Percentiles rank a stretch among this genome's conserved stretches.
These are phyloP conservation scores for Tipula unca DNA, from an alignment of 2,888 invertebrate genomes.

Conservation along the genomic window DNA sequence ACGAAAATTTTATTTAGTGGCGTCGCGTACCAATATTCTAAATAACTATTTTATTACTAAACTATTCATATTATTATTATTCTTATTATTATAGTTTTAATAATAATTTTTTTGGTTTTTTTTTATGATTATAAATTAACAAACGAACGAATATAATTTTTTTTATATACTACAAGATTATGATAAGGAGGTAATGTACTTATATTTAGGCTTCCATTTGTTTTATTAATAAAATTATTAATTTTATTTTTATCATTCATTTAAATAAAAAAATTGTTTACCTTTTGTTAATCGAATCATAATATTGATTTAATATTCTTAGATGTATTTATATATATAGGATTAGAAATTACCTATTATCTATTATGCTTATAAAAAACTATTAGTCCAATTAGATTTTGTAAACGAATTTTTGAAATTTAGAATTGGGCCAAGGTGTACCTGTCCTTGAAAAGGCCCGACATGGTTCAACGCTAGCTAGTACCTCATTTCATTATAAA, in stretches of 20 bases:
- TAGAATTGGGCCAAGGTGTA: too few relatives aligned
- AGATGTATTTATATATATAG: background rate
- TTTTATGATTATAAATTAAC: background rate
- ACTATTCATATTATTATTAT: background rate
- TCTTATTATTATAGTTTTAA: too few relatives aligned
- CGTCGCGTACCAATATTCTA: background rate
- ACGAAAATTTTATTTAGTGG: background rate
- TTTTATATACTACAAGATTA: background rate
- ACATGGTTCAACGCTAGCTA: too few relatives aligned
- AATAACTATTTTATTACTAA: background rate
- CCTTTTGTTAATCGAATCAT: background rate
- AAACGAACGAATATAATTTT: background rate
- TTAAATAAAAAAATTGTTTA: background rate
- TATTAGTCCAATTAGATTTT: background rate
- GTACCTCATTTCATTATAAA: too few relatives aligned
- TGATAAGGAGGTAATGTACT: background rate
- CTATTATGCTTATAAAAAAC: background rate
- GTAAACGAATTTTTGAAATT: too few relatives aligned
- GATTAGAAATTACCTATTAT: background rate
- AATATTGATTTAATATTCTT: background rate
- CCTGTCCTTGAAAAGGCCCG: too few relatives aligned
- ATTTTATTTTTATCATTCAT: background rate
- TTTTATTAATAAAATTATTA: background rate
- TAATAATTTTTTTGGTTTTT: background rate
- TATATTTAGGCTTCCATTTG: background rate